phyloP scores from a whole-genome alignment of 2,888 invertebrate genomes.

The Crepidodera aurea region DNA sequence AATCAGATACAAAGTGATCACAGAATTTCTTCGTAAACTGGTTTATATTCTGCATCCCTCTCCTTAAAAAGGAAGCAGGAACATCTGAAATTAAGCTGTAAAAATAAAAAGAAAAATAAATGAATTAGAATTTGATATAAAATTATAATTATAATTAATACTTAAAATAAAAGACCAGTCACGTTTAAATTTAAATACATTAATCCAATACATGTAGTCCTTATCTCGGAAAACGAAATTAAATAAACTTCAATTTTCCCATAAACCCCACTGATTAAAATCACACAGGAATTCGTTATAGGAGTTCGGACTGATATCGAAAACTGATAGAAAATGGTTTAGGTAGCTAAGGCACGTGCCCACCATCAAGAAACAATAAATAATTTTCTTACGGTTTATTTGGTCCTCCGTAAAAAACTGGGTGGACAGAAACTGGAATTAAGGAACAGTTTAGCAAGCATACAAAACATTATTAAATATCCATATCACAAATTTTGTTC shows the following conservation, averaged over 20 bases:
- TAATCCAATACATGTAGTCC: not conserved
- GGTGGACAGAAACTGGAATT: too few species aligned
- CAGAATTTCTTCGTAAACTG: too few species aligned
- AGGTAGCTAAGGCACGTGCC: not conserved
- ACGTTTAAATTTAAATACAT: not conserved
- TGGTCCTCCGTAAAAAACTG: not conserved
- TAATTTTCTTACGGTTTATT: not conserved
- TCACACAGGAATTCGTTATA: not conserved
- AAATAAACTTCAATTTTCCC: constrained; percentile 8
- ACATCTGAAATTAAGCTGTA: too few species aligned
- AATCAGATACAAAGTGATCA: too few species aligned
- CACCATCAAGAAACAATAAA: not conserved
- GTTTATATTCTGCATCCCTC: too few species aligned
- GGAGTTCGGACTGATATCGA: not conserved
- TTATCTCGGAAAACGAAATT: constrained; percentile 5
- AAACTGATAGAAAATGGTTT: constrained; percentile 7
- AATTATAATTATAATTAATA: too few species aligned
- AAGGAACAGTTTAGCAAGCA: too few species aligned
- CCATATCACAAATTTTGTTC: too few species aligned
- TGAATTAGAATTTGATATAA: too few species aligned
- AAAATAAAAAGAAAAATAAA: too few species aligned
- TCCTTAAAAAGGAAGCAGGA: too few species aligned
- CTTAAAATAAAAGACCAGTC: not conserved
- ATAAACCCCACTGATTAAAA: not conserved
- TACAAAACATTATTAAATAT: too few species aligned